Percentiles rank a stretch among this genome's conserved stretches.
These are phyloP conservation scores for Limnephilus marmoratus DNA, from an alignment of 2,888 invertebrate genomes.

Conservation along the genomic window DNA sequence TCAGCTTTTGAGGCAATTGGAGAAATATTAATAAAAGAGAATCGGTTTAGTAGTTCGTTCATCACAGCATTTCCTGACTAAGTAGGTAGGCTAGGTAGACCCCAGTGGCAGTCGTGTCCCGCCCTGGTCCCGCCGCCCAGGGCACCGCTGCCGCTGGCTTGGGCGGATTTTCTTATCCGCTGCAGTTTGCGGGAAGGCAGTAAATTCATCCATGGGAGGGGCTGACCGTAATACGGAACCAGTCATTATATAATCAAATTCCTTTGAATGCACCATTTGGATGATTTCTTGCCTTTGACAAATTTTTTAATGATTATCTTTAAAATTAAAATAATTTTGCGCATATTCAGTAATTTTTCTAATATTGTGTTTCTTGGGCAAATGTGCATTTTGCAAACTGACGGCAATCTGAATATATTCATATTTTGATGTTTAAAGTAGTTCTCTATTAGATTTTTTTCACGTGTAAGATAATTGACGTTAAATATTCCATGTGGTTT, in stretches of 20 bases:
- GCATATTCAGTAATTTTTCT: too few species aligned
- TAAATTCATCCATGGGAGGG: constrained; percentile 8
- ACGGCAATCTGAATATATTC: too few species aligned
- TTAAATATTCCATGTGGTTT: too few species aligned
- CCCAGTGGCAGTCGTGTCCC: background rate
- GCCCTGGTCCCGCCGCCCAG: background rate
- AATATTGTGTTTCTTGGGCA: too few species aligned
- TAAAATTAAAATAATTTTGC: too few species aligned
- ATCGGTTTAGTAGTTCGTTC: background rate
- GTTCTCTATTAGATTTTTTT: too few species aligned
- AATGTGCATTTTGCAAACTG: too few species aligned
- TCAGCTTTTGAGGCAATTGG: background rate
- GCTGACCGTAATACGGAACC: background rate
- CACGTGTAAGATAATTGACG: too few species aligned
- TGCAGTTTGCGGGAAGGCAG: constrained; percentile 21
- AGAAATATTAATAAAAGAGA: background rate
- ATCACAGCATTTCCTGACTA: background rate
- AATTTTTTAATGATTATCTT: background rate
- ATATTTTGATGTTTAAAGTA: too few species aligned
- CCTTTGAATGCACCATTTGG: background rate
- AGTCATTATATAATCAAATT: background rate
- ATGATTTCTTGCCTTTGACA: background rate
- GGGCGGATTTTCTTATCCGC: constrained; percentile 27
- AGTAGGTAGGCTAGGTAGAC: background rate
- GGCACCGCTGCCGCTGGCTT: background rate